Base-by-base conservation (phyloP, 2,888 invertebrate genomes). In the Hypselothyrea guttata region DNA sequence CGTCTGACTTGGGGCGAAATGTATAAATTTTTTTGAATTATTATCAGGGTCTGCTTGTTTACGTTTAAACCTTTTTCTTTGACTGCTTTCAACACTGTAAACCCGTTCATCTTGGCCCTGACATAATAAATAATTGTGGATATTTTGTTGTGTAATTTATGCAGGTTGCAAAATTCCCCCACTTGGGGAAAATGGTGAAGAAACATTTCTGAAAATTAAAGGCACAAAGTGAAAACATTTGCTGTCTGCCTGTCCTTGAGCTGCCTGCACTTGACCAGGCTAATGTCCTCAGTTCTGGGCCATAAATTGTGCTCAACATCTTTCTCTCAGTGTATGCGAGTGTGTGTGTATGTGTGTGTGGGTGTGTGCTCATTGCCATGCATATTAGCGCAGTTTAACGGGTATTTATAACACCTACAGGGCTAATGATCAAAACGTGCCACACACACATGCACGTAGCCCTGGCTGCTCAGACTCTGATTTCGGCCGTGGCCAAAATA, bases 351-450 rank as follows among this genome's bases (percentile, higher is more conserved):
- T 13, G 35, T 37, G 8, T 16, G 8, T 55, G 46, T 31, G 40
- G 15, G 13, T 30, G 56, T 51, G 40, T 30, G 12, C 55, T 56
- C 58, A 51, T 56, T 53, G 59, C 53, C 56, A 49, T 70, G 66
- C 65, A 70, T 71, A 71, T 71, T 71, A 71, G 62, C 66, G 59
- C 64, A 69, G 71, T 70, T 81, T 82, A 75, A 82, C 71, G 67
- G 66, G 75, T 78, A 82, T 82, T 82, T 82, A 79, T 78, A 75
- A 74, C 73, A 73, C 79, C 76, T 74, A 73, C 64, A 22, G 57
- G 75, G 71, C 79, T 81, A 83, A 81, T 83, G 81, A 79, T 72
- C 66, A 71, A 81, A 81, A 81, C 83, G 83, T 81, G 81, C 75
- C 69, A 57, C 77, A 71, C 61, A 66, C 59, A 61, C 59, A 56